Evolutionary conservation across 2,888 invertebrate species (phyloP), one percentile per base, ranked within the genome.

Genomic region (Ceriagrion tenellum): DNA sequence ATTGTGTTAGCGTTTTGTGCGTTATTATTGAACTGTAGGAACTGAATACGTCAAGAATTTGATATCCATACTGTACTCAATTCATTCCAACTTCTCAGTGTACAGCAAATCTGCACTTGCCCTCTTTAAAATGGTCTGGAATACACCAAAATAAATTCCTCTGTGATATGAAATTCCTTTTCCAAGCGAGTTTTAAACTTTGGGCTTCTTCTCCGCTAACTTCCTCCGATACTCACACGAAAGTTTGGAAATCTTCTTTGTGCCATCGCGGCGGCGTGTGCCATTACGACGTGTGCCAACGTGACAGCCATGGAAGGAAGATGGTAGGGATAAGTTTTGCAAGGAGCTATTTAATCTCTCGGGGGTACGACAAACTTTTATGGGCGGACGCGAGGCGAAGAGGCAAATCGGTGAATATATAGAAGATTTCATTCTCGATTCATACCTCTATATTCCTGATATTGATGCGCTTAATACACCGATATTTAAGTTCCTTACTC

Each of bases 401-500:
- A 81, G 81, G 81, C 35, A 35, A 81, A 81, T 81, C 35, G 81
- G 81, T 81, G 81, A 35, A 81, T 35, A 81, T 81, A 81, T 81
- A 81, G 35, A 35, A 69, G 81, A 81, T 81, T 81, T 81, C 81
- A 81, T 30, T 4, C 81, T 81, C 35, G 30, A 81, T 35, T 81
- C 81, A 81, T 35, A 35, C 30, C 12, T 81, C 35, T 81, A 30
- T 81, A 81, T 18, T 18, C 2, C 30, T 81, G 13, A 35, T 30
- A 81, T 81, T 81, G 30, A 18, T 81, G 35, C 4, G 81, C 16
- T 81, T 81, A 81, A 35, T 35, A 0, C 18, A 35, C 2, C 16
- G 18, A 35, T 81, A 81, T 35, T 35, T 35, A 35, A 69, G 69
- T 69, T 26, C 81, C 18, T 35, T 26, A 13, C 30, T 81, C 35